Base-by-base conservation (phyloP, 2,113 vertebrate species). In the Procapra przewalskii region DNA sequence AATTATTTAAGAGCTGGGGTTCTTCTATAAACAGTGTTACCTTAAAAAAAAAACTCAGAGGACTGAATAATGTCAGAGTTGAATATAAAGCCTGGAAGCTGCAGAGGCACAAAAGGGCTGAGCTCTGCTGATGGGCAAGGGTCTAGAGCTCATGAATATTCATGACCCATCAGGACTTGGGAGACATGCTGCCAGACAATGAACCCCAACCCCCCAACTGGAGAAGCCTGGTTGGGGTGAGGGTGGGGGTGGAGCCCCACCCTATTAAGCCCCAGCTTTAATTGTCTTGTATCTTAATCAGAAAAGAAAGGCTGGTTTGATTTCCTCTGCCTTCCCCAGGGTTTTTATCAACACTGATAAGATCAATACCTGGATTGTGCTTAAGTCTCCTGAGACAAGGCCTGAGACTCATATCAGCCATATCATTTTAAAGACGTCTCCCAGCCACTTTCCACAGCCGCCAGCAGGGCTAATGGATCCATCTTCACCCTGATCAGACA, bases 101-200 rank as follows among this genome's bases (percentile, higher is more conserved):
- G 50, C n/a, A 5, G 50, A 23, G 48, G 21, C 54, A 40, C 29
- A 25, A 13, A 52, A 5, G 25, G 43, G 27, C 29, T 16, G 19
- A 45, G 25, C 59, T 52, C 29, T 2, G n/a, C 48, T 1, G n/a
- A 75, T 4, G 31, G 62, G 52, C 9, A 19, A 59, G 36, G 11
- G 59, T 10, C 86, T 55, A 27, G 29, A 21, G 1, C 33, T 92
- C 55, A 60, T 91, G 91, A 96, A 96, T 92, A 95, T 94, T 91
- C 77, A 67, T 23, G 40, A 0, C 0, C 3, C 29, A 5, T 25
- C 31, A 36, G 16, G 29, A 11, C 27, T 19, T 4, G 0, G 7
- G 5, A 3, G 25, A 6, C 16, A 15, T 43, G 6, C 14, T 7
- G 19, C 6, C 31, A 29, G 17, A 23, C 15, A 29, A n/a, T 9